Evolutionary conservation across 2,888 invertebrate genomes (phyloP).

Genomic region (Yponomeuta malinellus): DNA sequence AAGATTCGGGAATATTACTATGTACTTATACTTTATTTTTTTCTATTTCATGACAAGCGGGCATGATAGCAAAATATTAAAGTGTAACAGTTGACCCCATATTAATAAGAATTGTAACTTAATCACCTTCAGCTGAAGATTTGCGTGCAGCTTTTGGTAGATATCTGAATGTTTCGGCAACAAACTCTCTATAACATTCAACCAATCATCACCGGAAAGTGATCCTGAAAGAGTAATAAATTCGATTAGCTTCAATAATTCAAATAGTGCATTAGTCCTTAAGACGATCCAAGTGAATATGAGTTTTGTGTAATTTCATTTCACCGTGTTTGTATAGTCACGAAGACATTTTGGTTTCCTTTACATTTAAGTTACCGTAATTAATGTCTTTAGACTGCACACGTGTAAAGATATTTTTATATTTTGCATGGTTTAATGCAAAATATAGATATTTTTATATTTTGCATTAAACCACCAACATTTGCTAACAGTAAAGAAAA

Average conservation of each 20-base stretch:
- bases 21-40: no score
- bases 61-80: no score
- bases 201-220: constrained; percentile 76
- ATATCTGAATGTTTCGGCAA: constrained; percentile 72
- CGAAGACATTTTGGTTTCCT: no score
- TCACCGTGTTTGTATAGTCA: no score
- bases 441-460: no score
- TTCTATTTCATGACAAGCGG: no score
- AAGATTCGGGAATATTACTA: constrained; percentile 14
- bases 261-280: background rate
- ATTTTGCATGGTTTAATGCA: no score
- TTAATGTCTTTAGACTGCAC: no score
- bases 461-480: no score
- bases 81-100: background rate
- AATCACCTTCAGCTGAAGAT: constrained; percentile 61
- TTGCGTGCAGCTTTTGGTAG: constrained; percentile 62
- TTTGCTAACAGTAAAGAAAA: no score
- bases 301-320: background rate
- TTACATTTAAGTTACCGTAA: no score
- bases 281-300: background rate
- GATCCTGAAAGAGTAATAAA: constrained; percentile 51
- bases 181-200: constrained; percentile 69
- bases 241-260: background rate
- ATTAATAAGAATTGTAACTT: background rate
- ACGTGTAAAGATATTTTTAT: no score